Evolutionary conservation across 2,113 vertebrate species (phyloP), one percentile per base, ranked within the genome.

Genomic region (Lathamus discolor): DNA sequence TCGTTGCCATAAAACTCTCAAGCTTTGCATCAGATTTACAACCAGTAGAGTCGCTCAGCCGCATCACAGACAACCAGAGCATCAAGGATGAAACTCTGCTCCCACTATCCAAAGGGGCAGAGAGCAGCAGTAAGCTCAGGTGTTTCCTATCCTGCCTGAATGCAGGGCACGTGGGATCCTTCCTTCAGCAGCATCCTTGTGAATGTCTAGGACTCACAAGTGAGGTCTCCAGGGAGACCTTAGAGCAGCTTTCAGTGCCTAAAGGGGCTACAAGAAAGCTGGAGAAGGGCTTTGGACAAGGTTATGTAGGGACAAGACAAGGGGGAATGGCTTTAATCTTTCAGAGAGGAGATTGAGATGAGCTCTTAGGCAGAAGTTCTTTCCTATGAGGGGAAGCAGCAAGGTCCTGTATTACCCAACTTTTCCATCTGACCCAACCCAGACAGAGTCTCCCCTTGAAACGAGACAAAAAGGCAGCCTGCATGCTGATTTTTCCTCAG

Each of bases 121-220:
- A 29, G 61, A 19, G 29, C 18, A 6, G 54, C 64, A 24, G 35
- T 3, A 9, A 10, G 17, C 0, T 2, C 13, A 17, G 57, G 11
- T 11, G n/a, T 6, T n/a, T 54, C n/a, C 48, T 25, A 17, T 3
- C 33, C 54, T 52, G 31, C 28, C 20, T 0, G 17, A 20, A 8
- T 1, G 46, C 28, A 25, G 33, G 4, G 18, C 31, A 10, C 12
- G 4, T 0, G 0, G 11, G 69, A 43, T 44, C 67, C 51, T 41
- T 61, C 48, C 49, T 79, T n/a, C 0, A 0, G 54, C 37, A 57
- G 24, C 25, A 24, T 11, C 78, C 76, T 14, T 3, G 3, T 31
- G 31, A 14, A 11, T 0, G 14, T 1, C 4, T 0, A 3, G 3
- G 68, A 55, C 12, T 37, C 46, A 7, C 10, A 68, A 20, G 33